Evolutionary conservation across 2,888 invertebrate genomes (phyloP), one percentile per base, ranked within the genome.

Genomic region (Asteroscopus sphinx): DNA sequence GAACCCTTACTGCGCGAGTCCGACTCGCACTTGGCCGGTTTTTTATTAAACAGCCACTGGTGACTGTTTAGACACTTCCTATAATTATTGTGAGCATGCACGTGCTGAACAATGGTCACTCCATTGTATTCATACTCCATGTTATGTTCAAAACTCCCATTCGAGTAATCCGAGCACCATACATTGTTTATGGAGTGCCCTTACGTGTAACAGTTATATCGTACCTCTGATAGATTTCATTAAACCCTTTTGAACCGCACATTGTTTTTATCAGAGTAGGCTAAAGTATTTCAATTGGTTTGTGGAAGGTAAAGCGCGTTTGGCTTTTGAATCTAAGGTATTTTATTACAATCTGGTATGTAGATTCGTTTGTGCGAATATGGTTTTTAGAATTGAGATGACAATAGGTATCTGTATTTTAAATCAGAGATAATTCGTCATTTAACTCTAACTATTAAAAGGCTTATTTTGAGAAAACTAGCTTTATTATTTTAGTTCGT

Each of bases 111-210:
- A 33, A 13, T 0, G 12, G 12, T 21, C 9, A 28, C 30, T 57
- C 36, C 52, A 48, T 56, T 52, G 17, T 3, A n/a, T 41, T 35
- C 9, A 0, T 25, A 33, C 33, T 70, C 65, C 9, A 11, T 37
- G 71, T 57, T 32, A 0, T 44, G 7, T 35, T 36, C 33, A 28
- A 39, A 54, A 48, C 35, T 60, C 36, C n/a, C 35, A 54, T 58
- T 60, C 61, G 52, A 48, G 64, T 62, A 70, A 60, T 62, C 72
- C 61, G 51, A 44, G 41, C 30, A 15, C 49, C 56, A 42, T 72
- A 62, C 67, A 77, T 79, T 73, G 65, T 78, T 77, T 69, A 73
- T 80, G 69, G 70, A 64, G 54, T 63, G 39, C 60, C 57, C 57
- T 61, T 41, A 30, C 35, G 45, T 57, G 42, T 58, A 68, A 65